Conservation (phyloP, 35 echinoderm and acorn worm genomes). For the Apostichopus japonicus region DNA sequence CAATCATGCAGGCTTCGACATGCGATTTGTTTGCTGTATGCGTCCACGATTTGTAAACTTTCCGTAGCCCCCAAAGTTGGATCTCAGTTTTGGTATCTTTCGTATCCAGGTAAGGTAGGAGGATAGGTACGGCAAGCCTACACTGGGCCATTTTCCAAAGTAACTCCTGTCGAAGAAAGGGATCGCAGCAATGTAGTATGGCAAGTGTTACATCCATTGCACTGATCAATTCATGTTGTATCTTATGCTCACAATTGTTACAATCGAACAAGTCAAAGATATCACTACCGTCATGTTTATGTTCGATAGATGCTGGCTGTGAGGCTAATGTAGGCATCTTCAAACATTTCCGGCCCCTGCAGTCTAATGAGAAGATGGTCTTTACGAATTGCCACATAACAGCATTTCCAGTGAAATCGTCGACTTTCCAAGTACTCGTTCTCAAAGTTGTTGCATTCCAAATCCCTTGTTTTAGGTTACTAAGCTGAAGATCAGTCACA, state of each 20-base stretch:
- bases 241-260: no score
- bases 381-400: not conserved
- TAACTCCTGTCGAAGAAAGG: slow-evolving; percentile 28
- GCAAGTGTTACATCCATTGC: slow-evolving; percentile 3
- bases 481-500: no score
- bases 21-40: not conserved
- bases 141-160: slow-evolving; percentile 35
- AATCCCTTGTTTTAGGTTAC: no score
- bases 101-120: not conserved
- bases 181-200: not conserved
- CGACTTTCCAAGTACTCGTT: no score
- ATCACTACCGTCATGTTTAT: no score
- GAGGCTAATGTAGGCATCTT: no score
- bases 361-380: not conserved
- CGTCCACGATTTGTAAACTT: not conserved
- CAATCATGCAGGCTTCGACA: not conserved
- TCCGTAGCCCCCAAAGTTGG: no score
- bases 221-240: not conserved
- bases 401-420: not conserved
- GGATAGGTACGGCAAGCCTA: slow-evolving; percentile 13
- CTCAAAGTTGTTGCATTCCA: no score
- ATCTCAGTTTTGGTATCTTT: not conserved
- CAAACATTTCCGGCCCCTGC: not conserved
- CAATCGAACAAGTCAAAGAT: no score
- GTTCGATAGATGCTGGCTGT: no score